phyloP scores from a whole-genome alignment of 2,797 vertebrate species.

The Chiroxiphia lanceolata region DNA sequence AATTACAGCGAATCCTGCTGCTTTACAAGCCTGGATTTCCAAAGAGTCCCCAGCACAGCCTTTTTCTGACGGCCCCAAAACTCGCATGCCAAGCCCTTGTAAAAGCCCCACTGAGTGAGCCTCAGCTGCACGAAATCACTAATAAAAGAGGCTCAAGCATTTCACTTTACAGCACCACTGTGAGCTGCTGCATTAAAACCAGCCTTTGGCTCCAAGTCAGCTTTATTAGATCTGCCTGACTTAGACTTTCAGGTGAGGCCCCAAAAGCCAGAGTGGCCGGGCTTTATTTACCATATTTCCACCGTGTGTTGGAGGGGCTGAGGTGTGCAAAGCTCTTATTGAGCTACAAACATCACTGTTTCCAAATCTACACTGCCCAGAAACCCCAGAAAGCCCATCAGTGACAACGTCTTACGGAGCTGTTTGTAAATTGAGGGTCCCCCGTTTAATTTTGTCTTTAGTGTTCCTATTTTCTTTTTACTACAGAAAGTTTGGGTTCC shows the following conservation, averaged over 20 bases:
- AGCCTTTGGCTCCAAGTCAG: constrained; percentile 68
- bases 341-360: not conserved
- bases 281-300: not conserved
- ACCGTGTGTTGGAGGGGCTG: not conserved
- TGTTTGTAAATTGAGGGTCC: not conserved
- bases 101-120: constrained; percentile 75
- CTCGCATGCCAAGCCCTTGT: constrained; percentile 66
- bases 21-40: constrained; percentile 70
- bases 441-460: constrained; percentile 4
- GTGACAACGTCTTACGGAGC: not conserved
- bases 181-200: constrained; percentile 66
- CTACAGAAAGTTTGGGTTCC: not conserved
- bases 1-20: constrained; percentile 59
- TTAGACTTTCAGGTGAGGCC: constrained; percentile 68
- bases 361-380: not conserved
- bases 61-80: constrained; percentile 64
- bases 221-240: constrained; percentile 71
- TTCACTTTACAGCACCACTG: constrained; percentile 74
- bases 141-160: constrained; percentile 79
- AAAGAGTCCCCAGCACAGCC: constrained; percentile 47
- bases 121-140: constrained; percentile 78
- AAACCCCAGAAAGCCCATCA: not conserved
- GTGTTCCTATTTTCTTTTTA: not conserved
- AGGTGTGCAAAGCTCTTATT: not conserved
- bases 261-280: not conserved